phyloP scores from a whole-genome alignment of 2,113 vertebrate species.

The Catharus bicknelli region DNA sequence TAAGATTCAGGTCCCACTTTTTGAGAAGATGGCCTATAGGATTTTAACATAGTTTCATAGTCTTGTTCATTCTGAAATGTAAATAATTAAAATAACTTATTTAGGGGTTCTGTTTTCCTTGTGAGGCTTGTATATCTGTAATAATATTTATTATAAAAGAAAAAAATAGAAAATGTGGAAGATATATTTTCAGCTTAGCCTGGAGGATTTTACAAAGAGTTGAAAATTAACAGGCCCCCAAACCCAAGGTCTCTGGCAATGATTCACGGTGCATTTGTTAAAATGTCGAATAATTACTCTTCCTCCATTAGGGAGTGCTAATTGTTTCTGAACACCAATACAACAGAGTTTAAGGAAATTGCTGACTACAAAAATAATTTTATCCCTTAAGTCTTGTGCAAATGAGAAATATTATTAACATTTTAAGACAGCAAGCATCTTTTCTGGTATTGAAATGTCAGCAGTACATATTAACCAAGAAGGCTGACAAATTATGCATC shows the following conservation, averaged over 20 bases:
- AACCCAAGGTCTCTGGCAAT: constrained; percentile 16
- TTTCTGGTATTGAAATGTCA: background rate
- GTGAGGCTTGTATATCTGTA: background rate
- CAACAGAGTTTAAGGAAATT: background rate
- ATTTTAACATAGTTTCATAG: background rate
- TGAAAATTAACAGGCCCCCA: constrained; percentile 29
- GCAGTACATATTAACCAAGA: background rate
- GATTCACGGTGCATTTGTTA: constrained; percentile 40
- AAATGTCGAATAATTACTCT: constrained; percentile 46
- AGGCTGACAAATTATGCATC: background rate
- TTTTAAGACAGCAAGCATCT: background rate
- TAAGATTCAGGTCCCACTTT: background rate
- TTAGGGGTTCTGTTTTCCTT: background rate
- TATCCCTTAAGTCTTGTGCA: background rate
- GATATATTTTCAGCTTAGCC: background rate
- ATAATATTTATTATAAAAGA: background rate
- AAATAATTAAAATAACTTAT: background rate
- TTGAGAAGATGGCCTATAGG: background rate
- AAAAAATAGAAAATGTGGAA: background rate
- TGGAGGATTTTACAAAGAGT: background rate
- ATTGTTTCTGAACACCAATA: constrained; percentile 50
- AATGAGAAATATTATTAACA: background rate
- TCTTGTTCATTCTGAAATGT: background rate
- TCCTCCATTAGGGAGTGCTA: constrained; percentile 35
- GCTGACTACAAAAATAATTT: constrained; percentile 35